These are phyloP conservation scores for Folsomia manolachei DNA, from an alignment of 2,888 invertebrate species.

Conservation along the genomic window DNA sequence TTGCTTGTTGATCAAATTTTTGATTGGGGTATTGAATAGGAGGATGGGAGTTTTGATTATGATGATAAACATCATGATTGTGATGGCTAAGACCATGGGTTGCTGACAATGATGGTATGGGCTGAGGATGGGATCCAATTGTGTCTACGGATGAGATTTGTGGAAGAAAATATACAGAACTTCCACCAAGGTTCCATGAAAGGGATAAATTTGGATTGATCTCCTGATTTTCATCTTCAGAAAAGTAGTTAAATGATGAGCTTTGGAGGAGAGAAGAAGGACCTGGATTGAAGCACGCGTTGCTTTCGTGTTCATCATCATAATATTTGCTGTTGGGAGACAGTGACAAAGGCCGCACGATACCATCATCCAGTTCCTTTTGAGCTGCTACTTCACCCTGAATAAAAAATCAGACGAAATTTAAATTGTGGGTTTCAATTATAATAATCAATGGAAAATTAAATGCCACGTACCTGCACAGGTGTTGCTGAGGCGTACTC, in stretches of 20 bases:
- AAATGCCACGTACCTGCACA: too few species aligned
- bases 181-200: not conserved
- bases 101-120: slow-evolving; percentile 17
- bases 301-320: not conserved
- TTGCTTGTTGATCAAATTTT: not conserved
- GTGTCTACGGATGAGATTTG: slow-evolving; percentile 20
- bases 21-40: not conserved
- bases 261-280: not conserved
- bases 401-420: too few species aligned
- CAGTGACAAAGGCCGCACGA: not conserved
- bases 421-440: too few species aligned
- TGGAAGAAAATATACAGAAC: not conserved
- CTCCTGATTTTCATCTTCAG: not conserved
- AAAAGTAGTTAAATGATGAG: not conserved
- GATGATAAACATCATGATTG: not conserved
- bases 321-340: too few species aligned
- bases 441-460: too few species aligned
- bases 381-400: too few species aligned
- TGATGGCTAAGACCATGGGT: not conserved
- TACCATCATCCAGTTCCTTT: not conserved
- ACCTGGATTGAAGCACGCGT: not conserved
- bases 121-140: slow-evolving; percentile 37
- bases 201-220: not conserved
- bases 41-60: not conserved
- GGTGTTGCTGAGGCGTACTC: too few species aligned